Evolutionary conservation across 1,140 invertebrate species (phyloP), one percentile per base, ranked within the genome.

Genomic region (Neoseiulus cucumeris): DNA sequence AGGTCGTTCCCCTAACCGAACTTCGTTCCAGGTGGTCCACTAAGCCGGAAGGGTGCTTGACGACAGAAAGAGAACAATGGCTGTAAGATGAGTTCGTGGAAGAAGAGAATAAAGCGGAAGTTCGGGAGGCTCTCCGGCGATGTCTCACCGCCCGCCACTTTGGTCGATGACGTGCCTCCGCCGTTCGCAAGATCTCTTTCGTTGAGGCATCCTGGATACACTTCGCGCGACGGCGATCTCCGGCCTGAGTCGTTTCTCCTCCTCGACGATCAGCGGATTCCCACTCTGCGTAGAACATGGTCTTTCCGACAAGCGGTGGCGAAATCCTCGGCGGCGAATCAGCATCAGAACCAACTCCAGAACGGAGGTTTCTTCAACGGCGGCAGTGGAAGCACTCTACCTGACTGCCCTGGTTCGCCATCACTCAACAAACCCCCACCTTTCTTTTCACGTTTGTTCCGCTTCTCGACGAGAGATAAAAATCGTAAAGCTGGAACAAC

Each of bases 231-330:
- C 33, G 51, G 51, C 22, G 51, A 59, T 25, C 51, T 59, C 22
- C 51, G 51, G 9, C 51, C 51, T 20, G 51, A 59, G 14, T 59
- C 51, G 51, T 29, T 59, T 18, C 22, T 59, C 25, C 22, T 59
- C 25, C 22, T 59, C 22, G 51, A 59, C 51, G 51, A 59, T 59
- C 51, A 59, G 51, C 1, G 51, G 22, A 59, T 59, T 29, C 51
- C 51, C 25, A 59, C 51, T 29, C 22, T 59, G 17, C 51, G 22
- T 17, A 25, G 51, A 33, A 59, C 51, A 25, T 59, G 51, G 51
- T 59, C 51, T 29, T 59, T 59, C 9, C 14, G 51, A 18, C 51
- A 59, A 25, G 51, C 51, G 25, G 51, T 59, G 51, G 51, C 51
- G 1, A 14, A 14, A 17, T 25, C 51, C 25, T 20, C 51, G 17